A percentile compares a stretch with the other conserved stretches of the same genome.
Evolutionary conservation across 2,797 vertebrate genomes (phyloP).

Genomic region (Poecilia picta): DNA sequence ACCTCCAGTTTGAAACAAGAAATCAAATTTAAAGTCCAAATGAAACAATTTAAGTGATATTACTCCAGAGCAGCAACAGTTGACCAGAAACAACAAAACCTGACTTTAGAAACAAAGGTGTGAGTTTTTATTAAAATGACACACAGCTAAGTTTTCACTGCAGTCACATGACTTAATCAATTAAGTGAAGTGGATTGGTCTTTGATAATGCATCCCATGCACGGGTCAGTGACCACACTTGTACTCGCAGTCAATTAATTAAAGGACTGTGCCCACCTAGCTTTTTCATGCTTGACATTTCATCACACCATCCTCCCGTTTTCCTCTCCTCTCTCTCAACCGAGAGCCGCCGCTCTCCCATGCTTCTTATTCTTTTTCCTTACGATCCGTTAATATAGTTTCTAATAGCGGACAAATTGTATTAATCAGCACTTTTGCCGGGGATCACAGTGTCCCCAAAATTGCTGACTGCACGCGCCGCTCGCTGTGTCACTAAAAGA

Average conservation of each 20-base stretch:
- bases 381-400: slow-evolving; percentile 17
- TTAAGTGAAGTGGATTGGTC: slow-evolving; percentile 28
- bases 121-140: slow-evolving; percentile 21
- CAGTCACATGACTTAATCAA: slow-evolving; percentile 26
- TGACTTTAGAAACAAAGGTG: slow-evolving; percentile 5
- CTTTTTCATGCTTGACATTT: slow-evolving; percentile 62
- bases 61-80: not conserved
- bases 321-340: slow-evolving; percentile 16
- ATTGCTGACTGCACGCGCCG: slow-evolving; percentile 34
- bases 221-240: slow-evolving; percentile 47
- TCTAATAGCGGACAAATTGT: slow-evolving; percentile 20
- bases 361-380: not conserved
- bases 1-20: not conserved
- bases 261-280: slow-evolving; percentile 33
- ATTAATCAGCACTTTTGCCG: slow-evolving; percentile 31
- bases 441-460: slow-evolving; percentile 21
- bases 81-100: slow-evolving; percentile 11
- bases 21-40: not conserved
- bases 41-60: not conserved
- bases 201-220: slow-evolving; percentile 29
- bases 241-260: slow-evolving; percentile 33
- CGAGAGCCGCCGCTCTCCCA: not conserved
- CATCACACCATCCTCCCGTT: slow-evolving; percentile 24
- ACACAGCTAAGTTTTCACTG: slow-evolving; percentile 15
- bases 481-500: slow-evolving; percentile 35